A percentile compares a stretch with the other conserved stretches of the same genome.
Conservation (phyloP, 2,797 vertebrate genomes). For the Enoplosus armatus region DNA sequence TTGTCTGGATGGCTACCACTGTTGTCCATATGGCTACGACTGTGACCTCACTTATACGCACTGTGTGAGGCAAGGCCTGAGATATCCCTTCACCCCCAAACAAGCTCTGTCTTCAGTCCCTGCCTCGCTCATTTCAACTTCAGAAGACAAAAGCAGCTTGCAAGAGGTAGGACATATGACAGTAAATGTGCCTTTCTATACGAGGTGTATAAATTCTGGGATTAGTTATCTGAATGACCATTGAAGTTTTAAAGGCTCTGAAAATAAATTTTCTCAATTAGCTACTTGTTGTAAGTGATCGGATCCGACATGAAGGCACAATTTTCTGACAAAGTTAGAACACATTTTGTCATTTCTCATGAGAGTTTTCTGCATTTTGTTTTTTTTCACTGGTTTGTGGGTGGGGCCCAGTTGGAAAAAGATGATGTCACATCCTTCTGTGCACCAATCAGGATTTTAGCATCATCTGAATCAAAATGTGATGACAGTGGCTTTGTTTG, state of each 20-base stretch:
- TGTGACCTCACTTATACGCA: constrained; percentile 69
- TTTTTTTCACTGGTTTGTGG: not conserved
- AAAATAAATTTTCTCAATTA: not conserved
- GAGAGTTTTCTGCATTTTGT: not conserved
- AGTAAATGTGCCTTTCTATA: not conserved
- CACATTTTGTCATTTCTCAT: not conserved
- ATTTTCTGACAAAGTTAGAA: not conserved
- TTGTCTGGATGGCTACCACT: constrained; percentile 78
- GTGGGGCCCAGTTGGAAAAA: not conserved
- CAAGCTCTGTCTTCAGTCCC: constrained; percentile 34
- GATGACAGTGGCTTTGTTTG: no score
- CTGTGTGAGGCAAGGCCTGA: constrained; percentile 63
- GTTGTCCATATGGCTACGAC: constrained; percentile 75
- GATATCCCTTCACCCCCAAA: constrained; percentile 52
- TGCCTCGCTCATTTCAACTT: constrained; percentile 33
- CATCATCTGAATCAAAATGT: not conserved
- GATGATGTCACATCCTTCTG: not conserved
- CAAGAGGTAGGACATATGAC: constrained; percentile 48
- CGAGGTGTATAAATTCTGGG: not conserved
- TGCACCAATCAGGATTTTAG: not conserved
- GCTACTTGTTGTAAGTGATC: not conserved
- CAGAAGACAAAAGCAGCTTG: constrained; percentile 6
- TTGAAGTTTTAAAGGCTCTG: not conserved
- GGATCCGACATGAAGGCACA: no score
- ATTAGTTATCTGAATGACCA: not conserved